A percentile compares a stretch with the other conserved stretches of the same genome.
Evolutionary conservation across 2,113 vertebrate species (phyloP).

Genomic region (Cyanocitta stelleri): DNA sequence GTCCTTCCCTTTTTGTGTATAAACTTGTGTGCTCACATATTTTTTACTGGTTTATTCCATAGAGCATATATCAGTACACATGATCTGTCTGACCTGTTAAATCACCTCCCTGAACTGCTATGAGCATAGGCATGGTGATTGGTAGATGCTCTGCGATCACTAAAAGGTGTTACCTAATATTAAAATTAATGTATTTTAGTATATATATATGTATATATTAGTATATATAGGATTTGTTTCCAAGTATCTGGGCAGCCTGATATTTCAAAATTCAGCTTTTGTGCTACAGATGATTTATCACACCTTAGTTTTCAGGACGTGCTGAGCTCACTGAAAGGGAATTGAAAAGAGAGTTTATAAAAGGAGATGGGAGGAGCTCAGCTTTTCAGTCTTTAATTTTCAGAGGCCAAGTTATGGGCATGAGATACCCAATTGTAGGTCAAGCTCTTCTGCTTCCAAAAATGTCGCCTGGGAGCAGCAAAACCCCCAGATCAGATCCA

Average conservation of each 20-base stretch:
- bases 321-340: neutral
- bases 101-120: neutral
- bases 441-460: neutral
- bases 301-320: neutral
- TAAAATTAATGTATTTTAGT: neutral
- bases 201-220: neutral
- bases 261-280: neutral
- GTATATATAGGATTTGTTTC: neutral
- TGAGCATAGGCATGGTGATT: neutral
- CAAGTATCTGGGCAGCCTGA: neutral
- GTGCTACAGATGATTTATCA: neutral
- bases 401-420: neutral
- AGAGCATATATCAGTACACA: neutral
- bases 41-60: neutral
- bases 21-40: neutral
- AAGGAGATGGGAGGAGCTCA: neutral
- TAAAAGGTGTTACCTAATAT: neutral
- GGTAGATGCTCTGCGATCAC: neutral
- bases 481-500: neutral
- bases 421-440: neutral
- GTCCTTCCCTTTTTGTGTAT: neutral
- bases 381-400: slow-evolving; percentile 13
- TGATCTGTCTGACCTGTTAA: neutral
- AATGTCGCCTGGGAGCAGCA: neutral
- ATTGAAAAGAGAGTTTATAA: neutral